These are phyloP conservation scores for Hippocampus kuda DNA, from an alignment of 2,797 vertebrate genomes.

Conservation along the genomic window DNA sequence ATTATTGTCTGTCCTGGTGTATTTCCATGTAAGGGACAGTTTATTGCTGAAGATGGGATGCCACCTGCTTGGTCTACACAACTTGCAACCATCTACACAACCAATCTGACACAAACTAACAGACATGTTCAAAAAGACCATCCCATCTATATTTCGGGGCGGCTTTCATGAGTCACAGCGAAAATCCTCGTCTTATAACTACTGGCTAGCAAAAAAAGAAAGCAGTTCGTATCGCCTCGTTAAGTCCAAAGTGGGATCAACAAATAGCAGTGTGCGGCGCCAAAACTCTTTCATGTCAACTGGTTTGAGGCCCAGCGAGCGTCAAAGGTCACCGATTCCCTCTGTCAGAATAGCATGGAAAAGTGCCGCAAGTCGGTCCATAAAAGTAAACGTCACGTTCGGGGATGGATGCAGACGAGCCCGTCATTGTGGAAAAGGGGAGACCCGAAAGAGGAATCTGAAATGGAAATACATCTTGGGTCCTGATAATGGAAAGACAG, in stretches of 20 bases:
- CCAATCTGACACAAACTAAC: neutral
- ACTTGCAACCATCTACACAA: neutral
- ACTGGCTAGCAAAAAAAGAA: neutral
- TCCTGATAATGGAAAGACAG: neutral
- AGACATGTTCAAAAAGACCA: neutral
- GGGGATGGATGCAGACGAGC: neutral
- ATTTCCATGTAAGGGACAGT: constrained; percentile 43
- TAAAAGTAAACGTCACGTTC: neutral
- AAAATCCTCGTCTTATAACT: constrained; percentile 1
- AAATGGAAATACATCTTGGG: constrained; percentile 2
- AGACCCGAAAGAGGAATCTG: neutral
- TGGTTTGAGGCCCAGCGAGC: neutral
- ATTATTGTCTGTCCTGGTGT: constrained; percentile 36
- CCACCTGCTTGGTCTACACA: constrained; percentile 27
- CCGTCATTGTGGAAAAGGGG: neutral
- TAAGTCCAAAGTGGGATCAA: neutral
- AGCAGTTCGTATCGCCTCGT: neutral
- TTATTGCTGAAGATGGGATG: constrained; percentile 42
- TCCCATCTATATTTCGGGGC: neutral
- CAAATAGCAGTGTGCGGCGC: neutral
- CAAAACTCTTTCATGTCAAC: constrained; percentile 2
- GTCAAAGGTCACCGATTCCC: neutral
- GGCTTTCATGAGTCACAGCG: neutral
- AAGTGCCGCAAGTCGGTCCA: neutral
- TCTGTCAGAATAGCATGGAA: neutral